Evolutionary conservation across 2,797 vertebrate species (phyloP).

Genomic region (Miichthys miiuy): DNA sequence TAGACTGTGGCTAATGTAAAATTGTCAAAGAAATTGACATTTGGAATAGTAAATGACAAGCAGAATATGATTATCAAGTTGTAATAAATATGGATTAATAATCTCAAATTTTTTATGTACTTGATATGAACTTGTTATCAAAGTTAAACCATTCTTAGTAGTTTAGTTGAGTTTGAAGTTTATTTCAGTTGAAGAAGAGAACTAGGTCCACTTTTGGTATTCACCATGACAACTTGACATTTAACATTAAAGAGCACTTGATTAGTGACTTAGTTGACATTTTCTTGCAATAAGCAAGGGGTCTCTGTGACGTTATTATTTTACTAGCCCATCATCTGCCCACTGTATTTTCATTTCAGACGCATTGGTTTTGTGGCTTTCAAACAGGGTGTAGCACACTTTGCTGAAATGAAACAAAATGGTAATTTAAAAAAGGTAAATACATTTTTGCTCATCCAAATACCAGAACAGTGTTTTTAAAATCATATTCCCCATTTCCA

Average conservation of each 20-base stretch:
- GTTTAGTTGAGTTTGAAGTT: neutral
- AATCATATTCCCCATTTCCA: neutral
- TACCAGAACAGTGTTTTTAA: neutral
- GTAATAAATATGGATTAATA: neutral
- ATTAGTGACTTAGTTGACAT: neutral
- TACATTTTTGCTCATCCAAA: neutral
- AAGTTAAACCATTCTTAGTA: neutral
- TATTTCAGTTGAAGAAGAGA: neutral
- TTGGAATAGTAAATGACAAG: neutral
- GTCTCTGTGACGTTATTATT: neutral
- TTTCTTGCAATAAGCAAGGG: constrained; percentile 18
- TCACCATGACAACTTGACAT: constrained; percentile 10
- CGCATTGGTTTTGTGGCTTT: neutral
- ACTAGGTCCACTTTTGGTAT: neutral
- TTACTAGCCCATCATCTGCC: constrained; percentile 1
- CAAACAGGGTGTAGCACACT: constrained; percentile 3
- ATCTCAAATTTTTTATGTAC: neutral
- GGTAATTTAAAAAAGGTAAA: neutral
- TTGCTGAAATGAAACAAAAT: constrained; percentile 9
- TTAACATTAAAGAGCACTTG: constrained; percentile 13
- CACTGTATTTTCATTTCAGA: neutral
- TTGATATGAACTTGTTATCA: neutral
- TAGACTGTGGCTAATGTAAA: neutral
- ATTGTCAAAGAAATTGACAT: neutral
- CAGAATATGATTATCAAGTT: neutral